A percentile compares a stretch with the other conserved stretches of the same genome.
These are phyloP conservation scores for Plemyria rubiginata DNA, from an alignment of 2,888 invertebrate genomes.

Conservation along the genomic window DNA sequence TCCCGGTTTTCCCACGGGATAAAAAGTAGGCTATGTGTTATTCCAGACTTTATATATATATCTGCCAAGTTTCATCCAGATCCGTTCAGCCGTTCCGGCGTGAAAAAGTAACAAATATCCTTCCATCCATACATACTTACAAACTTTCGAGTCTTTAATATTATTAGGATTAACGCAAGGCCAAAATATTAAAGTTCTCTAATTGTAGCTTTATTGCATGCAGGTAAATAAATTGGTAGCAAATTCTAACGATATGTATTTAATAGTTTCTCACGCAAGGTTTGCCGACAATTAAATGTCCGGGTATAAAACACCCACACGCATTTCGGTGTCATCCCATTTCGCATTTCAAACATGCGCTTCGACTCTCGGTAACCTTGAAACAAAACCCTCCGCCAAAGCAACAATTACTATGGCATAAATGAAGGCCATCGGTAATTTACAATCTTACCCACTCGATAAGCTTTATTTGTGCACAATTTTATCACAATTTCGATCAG, in stretches of 20 bases:
- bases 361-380: constrained; percentile 75
- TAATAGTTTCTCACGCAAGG: not conserved
- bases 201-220: too few relatives aligned
- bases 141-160: too few relatives aligned
- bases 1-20: too few relatives aligned
- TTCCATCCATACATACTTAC: too few relatives aligned
- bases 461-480: not conserved
- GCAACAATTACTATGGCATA: constrained; percentile 18
- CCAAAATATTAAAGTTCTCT: too few relatives aligned
- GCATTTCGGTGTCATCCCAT: constrained; percentile 62
- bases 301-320: constrained; percentile 48
- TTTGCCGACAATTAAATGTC: constrained; percentile 6
- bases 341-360: constrained; percentile 61
- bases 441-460: not conserved
- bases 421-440: not conserved
- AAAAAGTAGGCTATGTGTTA: too few relatives aligned
- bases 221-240: too few relatives aligned
- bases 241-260: not conserved
- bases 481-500: constrained; percentile 18
- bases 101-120: too few relatives aligned
- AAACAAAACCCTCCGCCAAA: constrained; percentile 50
- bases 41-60: too few relatives aligned
- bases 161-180: too few relatives aligned
- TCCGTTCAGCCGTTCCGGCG: too few relatives aligned
- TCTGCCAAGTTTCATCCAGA: too few relatives aligned